Evolutionary conservation across 1,140 invertebrate species (phyloP).

Genomic region (Pachypeltis micranthus): DNA sequence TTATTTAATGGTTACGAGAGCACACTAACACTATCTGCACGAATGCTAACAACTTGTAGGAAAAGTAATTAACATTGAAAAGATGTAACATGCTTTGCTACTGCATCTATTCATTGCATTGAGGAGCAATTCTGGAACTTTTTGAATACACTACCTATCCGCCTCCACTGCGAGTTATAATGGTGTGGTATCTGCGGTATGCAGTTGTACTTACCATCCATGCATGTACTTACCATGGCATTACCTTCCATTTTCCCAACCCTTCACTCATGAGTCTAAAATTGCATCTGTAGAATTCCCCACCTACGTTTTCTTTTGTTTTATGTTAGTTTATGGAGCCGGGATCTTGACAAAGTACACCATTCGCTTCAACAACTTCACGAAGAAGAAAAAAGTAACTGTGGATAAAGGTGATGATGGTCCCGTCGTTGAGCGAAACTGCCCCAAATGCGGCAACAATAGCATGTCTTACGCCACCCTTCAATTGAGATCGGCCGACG

Average conservation of each 20-base stretch:
- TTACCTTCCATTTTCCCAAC: not conserved
- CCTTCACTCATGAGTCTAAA: no score
- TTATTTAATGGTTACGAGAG: no score
- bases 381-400: conserved; percentile 30
- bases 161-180: not conserved
- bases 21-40: no score
- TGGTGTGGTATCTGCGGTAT: not conserved
- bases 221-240: not conserved
- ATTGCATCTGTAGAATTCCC: not conserved
- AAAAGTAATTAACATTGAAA: no score
- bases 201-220: not conserved
- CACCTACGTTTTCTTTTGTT: conserved; percentile 17
- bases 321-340: conserved; percentile 47
- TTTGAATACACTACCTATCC: not conserved
- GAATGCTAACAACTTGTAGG: no score
- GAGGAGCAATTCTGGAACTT: no score
- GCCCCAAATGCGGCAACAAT: conserved; percentile 77
- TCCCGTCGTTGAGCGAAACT: conserved; percentile 72
- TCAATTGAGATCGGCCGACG: conserved; percentile 91
- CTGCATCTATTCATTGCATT: no score
- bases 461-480: conserved; percentile 90
- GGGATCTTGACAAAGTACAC: conserved; percentile 47
- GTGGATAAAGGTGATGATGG: conserved; percentile 49
- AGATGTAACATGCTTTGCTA: no score
- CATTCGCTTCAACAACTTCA: conserved; percentile 51